A percentile compares a stretch with the other conserved stretches of the same genome.
phyloP scores from a whole-genome alignment of 2,113 vertebrate species.

The Oryzias javanicus region DNA sequence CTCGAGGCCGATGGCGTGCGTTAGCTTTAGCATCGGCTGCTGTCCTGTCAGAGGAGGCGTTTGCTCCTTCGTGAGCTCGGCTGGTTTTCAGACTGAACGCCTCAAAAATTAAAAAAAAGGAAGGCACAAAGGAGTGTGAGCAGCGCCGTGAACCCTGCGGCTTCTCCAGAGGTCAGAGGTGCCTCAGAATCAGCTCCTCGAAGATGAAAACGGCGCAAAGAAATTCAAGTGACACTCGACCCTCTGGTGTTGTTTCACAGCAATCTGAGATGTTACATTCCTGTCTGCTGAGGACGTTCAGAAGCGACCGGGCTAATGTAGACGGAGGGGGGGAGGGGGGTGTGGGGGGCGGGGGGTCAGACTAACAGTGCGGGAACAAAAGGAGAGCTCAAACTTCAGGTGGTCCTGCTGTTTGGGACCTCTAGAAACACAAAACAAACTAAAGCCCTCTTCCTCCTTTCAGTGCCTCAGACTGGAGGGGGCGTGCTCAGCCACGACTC shows the following conservation, averaged over 20 bases:
- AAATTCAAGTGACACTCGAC: background rate
- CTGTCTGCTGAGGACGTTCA: conserved; percentile 3
- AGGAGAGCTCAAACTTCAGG: background rate
- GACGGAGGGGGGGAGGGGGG: too few relatives aligned
- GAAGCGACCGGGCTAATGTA: conserved; percentile 1
- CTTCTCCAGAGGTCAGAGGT: conserved; percentile 46
- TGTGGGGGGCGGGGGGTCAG: background rate
- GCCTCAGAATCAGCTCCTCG: conserved; percentile 41
- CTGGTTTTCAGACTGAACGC: conserved; percentile 10
- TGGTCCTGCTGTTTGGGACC: conserved; percentile 30
- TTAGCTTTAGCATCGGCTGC: conserved; percentile 33
- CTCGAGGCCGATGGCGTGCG: conserved; percentile 25
- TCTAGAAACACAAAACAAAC: conserved; percentile 29
- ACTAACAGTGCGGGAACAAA: conserved; percentile 10
- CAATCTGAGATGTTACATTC: conserved; percentile 32
- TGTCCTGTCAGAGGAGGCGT: conserved; percentile 13
- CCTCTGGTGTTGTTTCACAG: conserved; percentile 7
- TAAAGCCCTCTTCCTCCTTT: conserved; percentile 27
- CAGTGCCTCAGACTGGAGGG: conserved; percentile 37
- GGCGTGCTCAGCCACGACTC: conserved; percentile 27
- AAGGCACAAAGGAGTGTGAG: conserved; percentile 56
- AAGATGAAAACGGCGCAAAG: conserved; percentile 15
- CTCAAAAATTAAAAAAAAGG: conserved; percentile 17
- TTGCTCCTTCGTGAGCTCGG: background rate
- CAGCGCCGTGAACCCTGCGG: conserved; percentile 28